Evolutionary conservation across 2,888 invertebrate species (phyloP).

Genomic region (Chydorus sphaericus): DNA sequence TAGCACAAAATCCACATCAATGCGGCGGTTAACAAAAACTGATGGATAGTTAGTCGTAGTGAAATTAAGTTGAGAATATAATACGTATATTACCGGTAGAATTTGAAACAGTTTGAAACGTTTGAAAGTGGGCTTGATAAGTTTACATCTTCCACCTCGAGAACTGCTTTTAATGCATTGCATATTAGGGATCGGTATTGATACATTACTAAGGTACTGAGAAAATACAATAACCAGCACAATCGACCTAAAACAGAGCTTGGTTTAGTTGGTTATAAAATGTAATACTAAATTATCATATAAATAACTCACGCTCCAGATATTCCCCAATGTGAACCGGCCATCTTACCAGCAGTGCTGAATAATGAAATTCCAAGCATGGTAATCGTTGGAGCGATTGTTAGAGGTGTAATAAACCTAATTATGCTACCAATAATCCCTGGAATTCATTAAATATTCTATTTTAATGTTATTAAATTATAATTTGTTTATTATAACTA

Average conservation of each 20-base stretch:
- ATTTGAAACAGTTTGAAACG: conserved; percentile 69
- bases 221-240: conserved; percentile 60
- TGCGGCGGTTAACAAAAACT: conserved; percentile 55
- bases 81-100: conserved; percentile 46
- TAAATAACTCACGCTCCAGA: conserved; percentile 48
- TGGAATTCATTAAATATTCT: conserved; percentile 19
- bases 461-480: no score
- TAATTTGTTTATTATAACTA: no score
- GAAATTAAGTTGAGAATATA: background rate
- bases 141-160: no score
- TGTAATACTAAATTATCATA: background rate
- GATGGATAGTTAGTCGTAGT: conserved; percentile 24
- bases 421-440: conserved; percentile 61
- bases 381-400: conserved; percentile 68
- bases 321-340: conserved; percentile 69
- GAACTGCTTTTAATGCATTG: conserved; percentile 42
- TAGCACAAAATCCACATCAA: conserved; percentile 62
- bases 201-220: conserved; percentile 53
- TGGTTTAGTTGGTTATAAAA: conserved; percentile 23
- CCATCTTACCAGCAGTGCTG: conserved; percentile 63
- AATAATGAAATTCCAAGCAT: conserved; percentile 69
- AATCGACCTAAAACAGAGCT: conserved; percentile 59
- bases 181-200: conserved; percentile 40
- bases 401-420: conserved; percentile 62
- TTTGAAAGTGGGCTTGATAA: no score